Conservation (phyloP, 2,797 vertebrate genomes). For the Capromys pilorides region DNA sequence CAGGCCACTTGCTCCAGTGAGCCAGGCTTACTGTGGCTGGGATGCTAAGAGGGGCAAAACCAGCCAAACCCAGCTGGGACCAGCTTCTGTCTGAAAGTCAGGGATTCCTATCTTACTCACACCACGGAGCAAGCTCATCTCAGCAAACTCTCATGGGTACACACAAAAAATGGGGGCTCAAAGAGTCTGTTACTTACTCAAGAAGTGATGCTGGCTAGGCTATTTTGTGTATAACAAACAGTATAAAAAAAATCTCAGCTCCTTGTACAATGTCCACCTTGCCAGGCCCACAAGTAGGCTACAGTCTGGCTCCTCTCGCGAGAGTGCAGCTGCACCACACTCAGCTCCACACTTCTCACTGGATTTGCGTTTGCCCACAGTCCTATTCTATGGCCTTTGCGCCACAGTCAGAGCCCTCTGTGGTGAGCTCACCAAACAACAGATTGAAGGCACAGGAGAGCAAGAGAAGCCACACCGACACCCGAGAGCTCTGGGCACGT, state of each 20-base stretch:
- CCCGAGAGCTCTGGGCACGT: background rate
- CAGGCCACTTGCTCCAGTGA: background rate
- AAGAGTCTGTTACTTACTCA: background rate
- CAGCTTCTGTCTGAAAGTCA: background rate
- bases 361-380: rapidly evolving
- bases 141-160: background rate
- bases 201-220: background rate
- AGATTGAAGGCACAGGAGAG: background rate
- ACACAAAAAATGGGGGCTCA: background rate
- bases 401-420: background rate
- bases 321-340: background rate
- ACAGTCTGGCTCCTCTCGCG: background rate
- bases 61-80: background rate
- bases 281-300: background rate
- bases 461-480: background rate
- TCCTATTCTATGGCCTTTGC: background rate
- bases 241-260: background rate
- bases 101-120: rapidly evolving
- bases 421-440: background rate
- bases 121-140: background rate
- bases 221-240: background rate
- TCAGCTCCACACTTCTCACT: background rate
- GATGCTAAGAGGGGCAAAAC: background rate
- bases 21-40: background rate
- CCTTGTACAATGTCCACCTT: background rate